Evolutionary conservation across 2,797 vertebrate species (phyloP).

Genomic region (Psittacula derbiana): DNA sequence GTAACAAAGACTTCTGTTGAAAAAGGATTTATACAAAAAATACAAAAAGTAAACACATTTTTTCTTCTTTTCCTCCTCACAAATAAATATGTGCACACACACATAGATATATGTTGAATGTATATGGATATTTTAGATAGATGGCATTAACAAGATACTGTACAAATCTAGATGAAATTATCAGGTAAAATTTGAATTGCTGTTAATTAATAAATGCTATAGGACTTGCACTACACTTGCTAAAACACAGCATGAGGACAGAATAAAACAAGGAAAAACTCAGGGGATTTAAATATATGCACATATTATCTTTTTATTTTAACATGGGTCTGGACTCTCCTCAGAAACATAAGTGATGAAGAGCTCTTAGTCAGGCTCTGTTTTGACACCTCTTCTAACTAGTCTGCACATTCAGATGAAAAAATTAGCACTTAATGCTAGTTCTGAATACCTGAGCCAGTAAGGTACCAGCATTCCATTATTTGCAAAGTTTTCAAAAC

Average conservation of each 20-base stretch:
- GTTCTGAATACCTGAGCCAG: neutral
- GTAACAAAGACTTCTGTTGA: neutral
- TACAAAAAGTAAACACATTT: neutral
- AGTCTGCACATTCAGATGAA: neutral
- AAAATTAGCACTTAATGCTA: neutral
- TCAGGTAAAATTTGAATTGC: neutral
- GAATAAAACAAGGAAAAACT: neutral
- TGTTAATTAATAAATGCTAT: neutral
- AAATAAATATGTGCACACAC: neutral
- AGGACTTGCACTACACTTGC: neutral
- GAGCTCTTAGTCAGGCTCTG: neutral
- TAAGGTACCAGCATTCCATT: neutral
- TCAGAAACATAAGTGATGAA: neutral
- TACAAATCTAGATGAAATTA: neutral
- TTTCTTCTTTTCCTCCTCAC: neutral
- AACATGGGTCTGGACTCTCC: neutral
- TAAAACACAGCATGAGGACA: neutral
- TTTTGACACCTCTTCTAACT: neutral
- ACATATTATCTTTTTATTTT: neutral
- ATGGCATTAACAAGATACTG: neutral
- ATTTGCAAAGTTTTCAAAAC: neutral
- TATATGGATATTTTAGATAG: neutral
- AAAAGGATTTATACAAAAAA: neutral
- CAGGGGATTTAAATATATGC: neutral
- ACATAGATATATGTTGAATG: neutral